A percentile compares a stretch with the other conserved stretches of the same genome.
Conservation (phyloP, 2,113 vertebrate species). For the Trochalopteron elliotii region DNA sequence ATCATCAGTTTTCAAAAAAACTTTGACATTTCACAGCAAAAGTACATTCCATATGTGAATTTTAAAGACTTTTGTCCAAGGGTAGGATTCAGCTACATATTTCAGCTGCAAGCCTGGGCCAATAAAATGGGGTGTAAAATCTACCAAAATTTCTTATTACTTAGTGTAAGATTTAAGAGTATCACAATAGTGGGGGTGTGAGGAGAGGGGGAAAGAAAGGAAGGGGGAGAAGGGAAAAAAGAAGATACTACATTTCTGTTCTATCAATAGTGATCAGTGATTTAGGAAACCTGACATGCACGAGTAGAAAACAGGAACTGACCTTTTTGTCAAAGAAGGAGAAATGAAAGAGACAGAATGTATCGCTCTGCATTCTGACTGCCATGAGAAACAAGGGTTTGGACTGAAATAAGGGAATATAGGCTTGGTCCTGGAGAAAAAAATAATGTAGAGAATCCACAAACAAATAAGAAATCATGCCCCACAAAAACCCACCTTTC, state of each 20-base stretch:
- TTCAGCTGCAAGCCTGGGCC: neutral
- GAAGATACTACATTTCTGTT: neutral
- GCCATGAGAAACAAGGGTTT: neutral
- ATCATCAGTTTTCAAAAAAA: neutral
- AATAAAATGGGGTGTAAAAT: neutral
- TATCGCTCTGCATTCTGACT: neutral
- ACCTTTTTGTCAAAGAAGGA: neutral
- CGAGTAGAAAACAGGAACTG: neutral
- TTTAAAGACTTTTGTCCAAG: neutral
- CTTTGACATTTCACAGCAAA: neutral
- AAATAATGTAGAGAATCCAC: neutral
- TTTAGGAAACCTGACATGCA: neutral
- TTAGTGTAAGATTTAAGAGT: neutral
- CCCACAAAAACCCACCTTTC: rapidly evolving
- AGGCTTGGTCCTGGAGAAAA: neutral
- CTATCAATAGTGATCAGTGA: neutral
- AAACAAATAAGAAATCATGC: neutral
- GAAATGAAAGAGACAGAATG: neutral
- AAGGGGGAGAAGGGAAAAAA: rapidly evolving
- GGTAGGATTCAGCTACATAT: neutral
- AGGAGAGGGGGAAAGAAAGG: neutral
- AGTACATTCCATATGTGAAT: neutral
- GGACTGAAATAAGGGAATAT: neutral
- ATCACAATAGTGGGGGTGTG: neutral
- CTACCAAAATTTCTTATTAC: neutral